Evolutionary conservation across 1,140 invertebrate species (phyloP), one percentile per base, ranked within the genome.

Genomic region (Berghia stephanieae): DNA sequence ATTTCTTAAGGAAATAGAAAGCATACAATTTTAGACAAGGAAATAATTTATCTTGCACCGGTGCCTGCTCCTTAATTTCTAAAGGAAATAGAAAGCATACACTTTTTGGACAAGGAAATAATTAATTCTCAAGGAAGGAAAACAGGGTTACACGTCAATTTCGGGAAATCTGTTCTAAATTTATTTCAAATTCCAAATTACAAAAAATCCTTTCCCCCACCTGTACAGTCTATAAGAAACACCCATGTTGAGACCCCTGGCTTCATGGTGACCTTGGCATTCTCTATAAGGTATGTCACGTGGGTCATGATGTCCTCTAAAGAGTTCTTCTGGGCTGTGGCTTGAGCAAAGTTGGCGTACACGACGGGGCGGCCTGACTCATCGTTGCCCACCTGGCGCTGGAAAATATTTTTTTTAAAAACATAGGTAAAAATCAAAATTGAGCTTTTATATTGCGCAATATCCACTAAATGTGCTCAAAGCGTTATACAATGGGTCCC

Each of bases 341-440:
- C 83, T 77, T 88, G 86, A 21, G 76, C 77, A 67, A 88, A 87
- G 67, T 80, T 86, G 10, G 86, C 74, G 77, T 88, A 88, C 1
- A 88, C 82, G 10, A 88, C 86, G 27, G 87, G 87, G 46, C 87
- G 74, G 2, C 86, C 85, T 34, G 80, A 67, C 72, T 85, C 81
- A 75, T 88, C 87, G 81, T 85, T 83, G 3, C 88, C 88, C n/a
- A 89, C 83, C 70, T 89, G 88, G 63, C 88, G 78, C 87, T 89
- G 81, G 24, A 81, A 75, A 36, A 34, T 49, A 55, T 71, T 34
- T 46, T n/a, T 21, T 38, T n/a, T 27, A 78, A 66, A 60, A 70
- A 31, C 36, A 66, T 8, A 16, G 49, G 13, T 8, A 38, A 68
- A 6, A 44, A 68, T 63, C 8, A 10, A 63, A 16, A 63, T 27